Evolutionary conservation across 2,888 invertebrate species (phyloP), one percentile per base, ranked within the genome.

Genomic region (Spisula solida): DNA sequence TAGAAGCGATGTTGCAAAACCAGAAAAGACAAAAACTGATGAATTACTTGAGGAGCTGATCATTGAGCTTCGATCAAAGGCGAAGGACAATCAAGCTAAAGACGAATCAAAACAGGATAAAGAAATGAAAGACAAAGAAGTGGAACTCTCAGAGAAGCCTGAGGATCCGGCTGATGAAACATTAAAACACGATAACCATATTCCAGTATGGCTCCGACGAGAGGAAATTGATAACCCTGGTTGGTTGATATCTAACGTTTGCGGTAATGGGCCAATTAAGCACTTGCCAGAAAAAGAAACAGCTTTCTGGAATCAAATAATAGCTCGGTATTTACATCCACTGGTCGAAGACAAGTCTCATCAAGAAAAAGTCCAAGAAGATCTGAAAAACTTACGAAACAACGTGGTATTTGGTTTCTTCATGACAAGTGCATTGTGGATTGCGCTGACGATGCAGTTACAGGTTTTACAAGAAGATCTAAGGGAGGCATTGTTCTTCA

Each of bases 361-460:
- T 80, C 94, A 95, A 82, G 93, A 93, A n/a, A 94, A 94, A 78
- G 94, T 95, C 0, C 89, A 92, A 29, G 82, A 86, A 10, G 95
- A 95, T 81, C 88, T 95, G 79, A 94, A 94, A 81, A 92, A 93
- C 47, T 90, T 95, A 55, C 90, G 95, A 66, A 95, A 95, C 84
- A 95, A 94, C 82, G 94, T 94, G 12, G 95, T 95, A 10, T 95
- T 95, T 87, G 95, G 94, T 10, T 95, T 95, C 85, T 94, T 99
- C 97, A 99, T 99, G 99, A 97, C 99, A 97, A 99, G 99, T 97
- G 98, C 99, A 94, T 98, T 99, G 96, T 99, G 99, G 98, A 99
- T 99, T 96, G 98, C 99, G 97, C 98, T 99, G 97, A 99, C 99
- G 95, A 99, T 99, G 97, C 98, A 99, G 97, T 98, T 99, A 99